These are phyloP conservation scores for Dicaeum eximium DNA, from an alignment of 2,113 vertebrate genomes.

Conservation along the genomic window DNA sequence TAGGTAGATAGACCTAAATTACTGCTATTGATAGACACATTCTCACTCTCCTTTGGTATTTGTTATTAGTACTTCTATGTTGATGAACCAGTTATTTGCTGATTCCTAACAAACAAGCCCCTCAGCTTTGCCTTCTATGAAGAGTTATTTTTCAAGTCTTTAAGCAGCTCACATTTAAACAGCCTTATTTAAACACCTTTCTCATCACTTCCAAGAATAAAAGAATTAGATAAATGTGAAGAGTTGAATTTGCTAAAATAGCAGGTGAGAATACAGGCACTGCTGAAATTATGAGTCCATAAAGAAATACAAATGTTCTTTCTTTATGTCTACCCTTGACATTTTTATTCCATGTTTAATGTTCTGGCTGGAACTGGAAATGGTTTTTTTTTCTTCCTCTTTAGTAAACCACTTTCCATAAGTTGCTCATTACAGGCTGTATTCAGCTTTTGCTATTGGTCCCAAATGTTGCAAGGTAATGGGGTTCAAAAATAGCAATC, in stretches of 20 bases:
- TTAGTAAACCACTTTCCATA: neutral
- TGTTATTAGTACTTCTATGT: neutral
- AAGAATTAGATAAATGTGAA: neutral
- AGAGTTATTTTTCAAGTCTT: neutral
- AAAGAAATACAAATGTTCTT: neutral
- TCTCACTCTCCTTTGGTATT: neutral
- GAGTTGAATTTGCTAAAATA: neutral
- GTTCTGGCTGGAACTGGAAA: neutral
- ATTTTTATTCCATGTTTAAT: neutral
- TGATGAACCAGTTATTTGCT: neutral
- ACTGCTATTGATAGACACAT: neutral
- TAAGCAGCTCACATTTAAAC: neutral
- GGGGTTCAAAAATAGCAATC: neutral
- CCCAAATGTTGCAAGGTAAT: neutral
- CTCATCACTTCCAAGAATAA: neutral
- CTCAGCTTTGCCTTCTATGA: neutral
- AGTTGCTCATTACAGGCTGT: neutral
- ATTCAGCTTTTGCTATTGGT: neutral
- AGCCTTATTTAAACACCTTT: neutral
- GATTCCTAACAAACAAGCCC: neutral
- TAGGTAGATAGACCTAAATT: neutral
- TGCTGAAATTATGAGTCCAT: neutral
- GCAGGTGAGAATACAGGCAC: neutral
- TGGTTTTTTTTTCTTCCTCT: neutral
- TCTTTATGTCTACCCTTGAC: neutral